Evolutionary conservation across 2,888 invertebrate species (phyloP).

Genomic region (Ariolimax columbianus): DNA sequence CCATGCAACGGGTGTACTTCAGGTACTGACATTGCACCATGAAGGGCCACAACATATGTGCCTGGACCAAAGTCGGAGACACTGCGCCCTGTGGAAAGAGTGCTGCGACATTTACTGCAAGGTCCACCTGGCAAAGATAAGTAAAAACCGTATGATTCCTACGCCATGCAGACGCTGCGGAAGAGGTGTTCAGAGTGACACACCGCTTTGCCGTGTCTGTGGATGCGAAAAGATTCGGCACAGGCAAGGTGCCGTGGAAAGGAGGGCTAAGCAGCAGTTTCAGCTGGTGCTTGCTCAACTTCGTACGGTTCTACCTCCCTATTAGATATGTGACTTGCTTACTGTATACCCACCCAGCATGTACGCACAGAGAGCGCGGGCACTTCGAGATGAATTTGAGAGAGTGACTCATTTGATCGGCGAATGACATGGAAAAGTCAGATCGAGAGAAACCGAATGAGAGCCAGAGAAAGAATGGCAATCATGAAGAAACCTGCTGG

Average conservation of each 20-base stretch:
- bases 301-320: background rate
- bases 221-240: background rate
- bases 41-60: background rate
- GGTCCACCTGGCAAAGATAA: background rate
- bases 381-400: background rate
- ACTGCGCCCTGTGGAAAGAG: background rate
- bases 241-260: background rate
- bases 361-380: background rate
- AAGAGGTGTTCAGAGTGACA: background rate
- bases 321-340: too few relatives aligned
- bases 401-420: too few relatives aligned
- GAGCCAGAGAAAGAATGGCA: too few relatives aligned
- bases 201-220: background rate
- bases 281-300: background rate
- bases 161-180: background rate
- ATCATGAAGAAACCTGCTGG: too few relatives aligned
- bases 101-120: background rate
- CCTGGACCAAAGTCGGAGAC: background rate
- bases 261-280: background rate
- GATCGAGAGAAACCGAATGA: too few relatives aligned
- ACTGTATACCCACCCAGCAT: too few relatives aligned
- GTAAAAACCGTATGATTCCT: background rate
- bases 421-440: too few relatives aligned
- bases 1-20: background rate
- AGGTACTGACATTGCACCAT: background rate